phyloP scores from a whole-genome alignment of 1,140 invertebrate genomes.

The Streblospio benedicti region DNA sequence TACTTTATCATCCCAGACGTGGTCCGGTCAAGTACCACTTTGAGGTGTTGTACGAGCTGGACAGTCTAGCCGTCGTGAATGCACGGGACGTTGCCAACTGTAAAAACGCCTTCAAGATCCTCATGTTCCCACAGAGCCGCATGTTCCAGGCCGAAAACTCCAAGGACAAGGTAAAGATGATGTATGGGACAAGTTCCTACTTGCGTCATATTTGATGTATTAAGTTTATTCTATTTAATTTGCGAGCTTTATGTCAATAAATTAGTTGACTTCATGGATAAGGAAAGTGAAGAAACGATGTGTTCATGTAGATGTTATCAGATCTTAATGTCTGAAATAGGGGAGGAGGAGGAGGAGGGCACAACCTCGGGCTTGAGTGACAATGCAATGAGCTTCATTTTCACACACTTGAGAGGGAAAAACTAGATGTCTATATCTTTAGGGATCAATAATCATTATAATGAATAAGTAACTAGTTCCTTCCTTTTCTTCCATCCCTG shows the following conservation, averaged over 20 bases:
- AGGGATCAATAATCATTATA: no score
- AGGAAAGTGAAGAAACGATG: background rate
- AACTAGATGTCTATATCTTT: no score
- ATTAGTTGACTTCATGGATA: background rate
- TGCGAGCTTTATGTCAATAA: background rate
- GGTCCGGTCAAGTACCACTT: conserved; percentile 80
- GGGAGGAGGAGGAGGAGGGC: no score
- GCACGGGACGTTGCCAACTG: conserved; percentile 79
- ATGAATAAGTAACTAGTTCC: no score
- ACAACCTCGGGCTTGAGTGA: no score
- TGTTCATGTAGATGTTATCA: no score
- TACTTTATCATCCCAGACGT: conserved; percentile 52
- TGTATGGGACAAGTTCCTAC: background rate
- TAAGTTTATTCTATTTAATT: background rate
- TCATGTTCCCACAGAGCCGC: conserved; percentile 86
- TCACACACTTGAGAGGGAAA: no score
- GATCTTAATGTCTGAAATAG: no score
- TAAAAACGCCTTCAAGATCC: conserved; percentile 85
- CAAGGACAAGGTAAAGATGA: conserved; percentile 65
- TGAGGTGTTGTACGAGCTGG: conserved; percentile 80
- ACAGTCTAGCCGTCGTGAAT: conserved; percentile 88
- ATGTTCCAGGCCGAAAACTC: conserved; percentile 83
- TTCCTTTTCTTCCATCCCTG: no score
- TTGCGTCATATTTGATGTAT: background rate
- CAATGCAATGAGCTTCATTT: no score